phyloP scores from a whole-genome alignment of 2,888 invertebrate species.

The Drosophila fungiperda region DNA sequence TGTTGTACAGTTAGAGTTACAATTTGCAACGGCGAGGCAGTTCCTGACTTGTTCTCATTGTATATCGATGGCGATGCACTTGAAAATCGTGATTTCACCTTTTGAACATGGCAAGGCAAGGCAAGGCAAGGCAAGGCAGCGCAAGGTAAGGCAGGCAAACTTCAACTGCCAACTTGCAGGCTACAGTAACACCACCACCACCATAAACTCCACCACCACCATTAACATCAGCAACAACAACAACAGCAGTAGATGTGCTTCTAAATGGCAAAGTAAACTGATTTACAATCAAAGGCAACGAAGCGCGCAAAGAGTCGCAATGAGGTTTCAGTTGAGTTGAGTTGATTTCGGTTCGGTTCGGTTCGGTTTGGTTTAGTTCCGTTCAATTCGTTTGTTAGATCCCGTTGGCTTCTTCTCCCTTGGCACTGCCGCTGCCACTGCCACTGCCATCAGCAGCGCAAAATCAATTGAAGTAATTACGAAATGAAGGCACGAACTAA shows the following conservation, averaged over 20 bases:
- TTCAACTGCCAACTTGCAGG: constrained; percentile 50
- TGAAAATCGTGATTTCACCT: constrained; percentile 81
- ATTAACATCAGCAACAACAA: constrained; percentile 30
- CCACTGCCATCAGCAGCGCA: constrained; percentile 78
- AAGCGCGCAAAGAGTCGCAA: constrained; percentile 78
- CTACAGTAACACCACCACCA: constrained; percentile 22
- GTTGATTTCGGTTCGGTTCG: constrained; percentile 31
- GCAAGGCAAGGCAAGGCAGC: constrained; percentile 15
- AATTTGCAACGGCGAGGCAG: constrained; percentile 70
- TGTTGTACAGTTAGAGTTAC: constrained; percentile 83
- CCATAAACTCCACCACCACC: constrained; percentile 24
- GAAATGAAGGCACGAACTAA: constrained; percentile 85
- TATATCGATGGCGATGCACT: constrained; percentile 81
- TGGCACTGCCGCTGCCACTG: constrained; percentile 22
- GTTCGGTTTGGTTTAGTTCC: constrained; percentile 54
- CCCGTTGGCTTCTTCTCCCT: constrained; percentile 52
- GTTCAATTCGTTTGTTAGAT: constrained; percentile 67
- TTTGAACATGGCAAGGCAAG: constrained; percentile 63
- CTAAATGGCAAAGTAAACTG: constrained; percentile 81
- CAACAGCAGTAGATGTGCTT: constrained; percentile 69
- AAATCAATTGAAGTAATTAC: constrained; percentile 85
- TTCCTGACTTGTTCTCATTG: constrained; percentile 64
- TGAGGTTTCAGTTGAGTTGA: constrained; percentile 60
- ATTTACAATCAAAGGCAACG: constrained; percentile 81
- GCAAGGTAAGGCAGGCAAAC: constrained; percentile 33